Evolutionary conservation across 2,797 vertebrate species (phyloP).

Genomic region (Ctenopoma kingsleyae): DNA sequence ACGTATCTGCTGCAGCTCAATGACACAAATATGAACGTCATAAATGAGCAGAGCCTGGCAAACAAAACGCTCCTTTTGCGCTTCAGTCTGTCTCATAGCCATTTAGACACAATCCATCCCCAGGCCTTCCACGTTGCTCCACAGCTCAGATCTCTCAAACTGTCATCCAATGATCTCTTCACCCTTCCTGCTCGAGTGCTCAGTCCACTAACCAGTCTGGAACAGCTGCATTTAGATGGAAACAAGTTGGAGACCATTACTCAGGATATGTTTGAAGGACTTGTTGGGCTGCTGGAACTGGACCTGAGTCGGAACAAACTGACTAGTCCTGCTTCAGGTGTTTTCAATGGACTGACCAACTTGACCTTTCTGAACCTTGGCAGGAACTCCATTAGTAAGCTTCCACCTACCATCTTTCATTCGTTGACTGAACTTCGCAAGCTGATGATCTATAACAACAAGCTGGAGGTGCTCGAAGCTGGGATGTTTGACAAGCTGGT

Average conservation of each 20-base stretch:
- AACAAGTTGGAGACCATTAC: slow-evolving; percentile 82
- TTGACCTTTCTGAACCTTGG: slow-evolving; percentile 86
- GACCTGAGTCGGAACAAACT: slow-evolving; percentile 86
- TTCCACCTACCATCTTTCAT: slow-evolving; percentile 83
- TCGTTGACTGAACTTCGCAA: slow-evolving; percentile 78
- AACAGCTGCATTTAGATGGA: slow-evolving; percentile 83
- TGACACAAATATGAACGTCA: slow-evolving; percentile 56
- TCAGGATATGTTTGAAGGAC: slow-evolving; percentile 79
- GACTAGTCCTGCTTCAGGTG: slow-evolving; percentile 51
- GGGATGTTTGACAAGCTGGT: slow-evolving; percentile 82
- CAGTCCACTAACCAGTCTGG: slow-evolving; percentile 75
- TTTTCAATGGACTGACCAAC: slow-evolving; percentile 82
- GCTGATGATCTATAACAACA: slow-evolving; percentile 85
- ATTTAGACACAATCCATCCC: slow-evolving; percentile 83
- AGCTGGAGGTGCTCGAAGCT: slow-evolving; percentile 79
- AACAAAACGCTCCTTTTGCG: slow-evolving; percentile 77
- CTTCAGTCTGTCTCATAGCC: slow-evolving; percentile 83
- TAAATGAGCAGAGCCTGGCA: slow-evolving; percentile 82
- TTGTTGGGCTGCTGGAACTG: slow-evolving; percentile 78
- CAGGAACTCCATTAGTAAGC: slow-evolving; percentile 82
- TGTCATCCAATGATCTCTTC: slow-evolving; percentile 84
- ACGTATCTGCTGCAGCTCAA: slow-evolving; percentile 75
- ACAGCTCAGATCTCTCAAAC: slow-evolving; percentile 84
- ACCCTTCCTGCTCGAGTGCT: slow-evolving; percentile 83
- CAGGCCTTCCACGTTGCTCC: slow-evolving; percentile 82